Evolutionary conservation across 1,140 invertebrate species (phyloP), one percentile per base, ranked within the genome.

Genomic region (Macrocentrus cingulum): DNA sequence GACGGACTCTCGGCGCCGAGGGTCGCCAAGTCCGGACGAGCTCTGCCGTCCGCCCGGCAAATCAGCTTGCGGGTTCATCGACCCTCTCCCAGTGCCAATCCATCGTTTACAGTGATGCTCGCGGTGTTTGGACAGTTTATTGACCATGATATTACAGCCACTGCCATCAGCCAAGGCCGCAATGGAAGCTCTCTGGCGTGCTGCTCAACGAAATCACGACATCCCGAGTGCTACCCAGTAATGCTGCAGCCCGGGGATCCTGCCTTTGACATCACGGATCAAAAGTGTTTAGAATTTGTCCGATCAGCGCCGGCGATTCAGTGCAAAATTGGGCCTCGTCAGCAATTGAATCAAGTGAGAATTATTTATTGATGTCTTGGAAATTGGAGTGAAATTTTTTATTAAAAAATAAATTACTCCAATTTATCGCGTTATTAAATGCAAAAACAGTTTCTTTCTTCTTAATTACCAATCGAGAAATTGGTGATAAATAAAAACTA

Each of bases 81-180:
- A 5, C 87, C 88, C 0, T 84, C 83, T 51, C 87, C 89, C 59
- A 84, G 83, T 25, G 83, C 83, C 20, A 90, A 91, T 74, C 84
- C 86, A 0, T 80, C 84, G 25, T 91, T 91, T 66, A 90, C 88
- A 0, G 88, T 91, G 0, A 90, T 92, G 88, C 66, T 91, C 41
- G 89, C 90, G 0, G 89, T 91, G 7, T 98, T 94, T 86, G 95
- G 96, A 0, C 96, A 98, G 80, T 98, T 98, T 75, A 66, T 98
- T 11, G 96, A 98, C 75, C 97, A 98, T 68, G 97, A 98, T 67
- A 87, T 99, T 19, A 92, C 90, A 0, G 88, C 89, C 1, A 94
- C 91, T 0, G 91, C 90, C 0, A 68, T 91, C 2, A 91, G 83
- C 61, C 85, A 88, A 64, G 85, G 86, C 67, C 66, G 59, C 58